A percentile compares a stretch with the other conserved stretches of the same genome.
Evolutionary conservation across 1,140 invertebrate genomes (phyloP).

Genomic region (Drosophila kikkawai): DNA sequence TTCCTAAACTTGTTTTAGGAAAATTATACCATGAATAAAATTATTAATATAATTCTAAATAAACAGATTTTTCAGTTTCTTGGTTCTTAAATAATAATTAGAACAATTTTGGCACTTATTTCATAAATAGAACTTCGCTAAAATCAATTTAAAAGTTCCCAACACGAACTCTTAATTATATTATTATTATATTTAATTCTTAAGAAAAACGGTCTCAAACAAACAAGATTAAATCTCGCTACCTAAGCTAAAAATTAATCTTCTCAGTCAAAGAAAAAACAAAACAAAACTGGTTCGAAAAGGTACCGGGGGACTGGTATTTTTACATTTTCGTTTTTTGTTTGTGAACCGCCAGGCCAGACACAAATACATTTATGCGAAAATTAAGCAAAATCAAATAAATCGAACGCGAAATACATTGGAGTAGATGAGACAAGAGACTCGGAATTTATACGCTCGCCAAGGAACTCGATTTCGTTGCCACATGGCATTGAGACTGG

Average conservation of each 20-base stretch:
- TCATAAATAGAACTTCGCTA: not conserved
- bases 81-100: too few species aligned
- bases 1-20: too few species aligned
- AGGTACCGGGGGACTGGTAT: conserved; percentile 25
- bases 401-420: conserved; percentile 30
- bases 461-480: conserved; percentile 38
- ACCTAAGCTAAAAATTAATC: conserved; percentile 35
- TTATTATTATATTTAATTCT: conserved; percentile 1
- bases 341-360: conserved; percentile 16
- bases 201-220: not conserved
- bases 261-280: conserved; percentile 14
- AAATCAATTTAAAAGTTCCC: not conserved
- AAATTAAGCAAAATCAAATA: conserved; percentile 35
- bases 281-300: conserved; percentile 36
- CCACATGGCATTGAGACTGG: conserved; percentile 37
- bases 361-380: conserved; percentile 44
- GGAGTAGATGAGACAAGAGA: conserved; percentile 26
- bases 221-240: conserved; percentile 16
- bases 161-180: not conserved
- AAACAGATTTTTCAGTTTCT: not conserved
- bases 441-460: conserved; percentile 17
- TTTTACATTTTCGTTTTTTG: conserved; percentile 6
- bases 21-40: too few species aligned
- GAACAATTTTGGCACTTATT: not conserved
- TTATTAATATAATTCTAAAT: not conserved